Evolutionary conservation across 2,888 invertebrate genomes (phyloP).

Genomic region (Macroteleia sp.): DNA sequence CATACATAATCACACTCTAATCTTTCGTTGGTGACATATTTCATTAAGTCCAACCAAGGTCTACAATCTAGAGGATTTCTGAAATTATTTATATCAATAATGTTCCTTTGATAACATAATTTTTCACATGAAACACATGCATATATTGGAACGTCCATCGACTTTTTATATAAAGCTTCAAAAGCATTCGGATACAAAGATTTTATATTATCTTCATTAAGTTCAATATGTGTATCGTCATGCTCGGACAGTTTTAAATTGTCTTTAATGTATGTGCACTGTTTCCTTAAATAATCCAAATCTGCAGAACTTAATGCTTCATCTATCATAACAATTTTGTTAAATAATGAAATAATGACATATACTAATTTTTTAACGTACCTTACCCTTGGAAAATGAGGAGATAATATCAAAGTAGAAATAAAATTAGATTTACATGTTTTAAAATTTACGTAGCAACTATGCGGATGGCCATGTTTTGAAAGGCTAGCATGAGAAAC

Average conservation of each 20-base stretch:
- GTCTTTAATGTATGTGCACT: background rate
- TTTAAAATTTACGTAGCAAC: slow-evolving; percentile 27
- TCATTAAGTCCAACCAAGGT: slow-evolving; percentile 18
- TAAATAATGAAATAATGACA: background rate
- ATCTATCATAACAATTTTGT: background rate
- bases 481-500: slow-evolving; percentile 1
- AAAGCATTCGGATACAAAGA: slow-evolving; percentile 46
- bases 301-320: background rate
- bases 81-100: slow-evolving; percentile 37
- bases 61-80: slow-evolving; percentile 36
- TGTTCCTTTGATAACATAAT: slow-evolving; percentile 63
- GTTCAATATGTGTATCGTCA: slow-evolving; percentile 28
- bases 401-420: slow-evolving; percentile 27
- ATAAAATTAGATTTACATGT: slow-evolving; percentile 17
- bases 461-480: slow-evolving; percentile 23
- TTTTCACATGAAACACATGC: slow-evolving; percentile 28
- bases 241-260: slow-evolving; percentile 3
- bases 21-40: background rate
- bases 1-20: slow-evolving; percentile 34
- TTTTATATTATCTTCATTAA: slow-evolving; percentile 58
- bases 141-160: slow-evolving; percentile 52
- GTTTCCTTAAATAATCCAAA: slow-evolving; percentile 4
- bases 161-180: slow-evolving; percentile 49
- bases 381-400: slow-evolving; percentile 7
- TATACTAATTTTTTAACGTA: slow-evolving; percentile 31